A percentile compares a stretch with the other conserved stretches of the same genome.
Evolutionary conservation across 2,113 vertebrate genomes (phyloP).

Genomic region (Cynopterus brachyotis): DNA sequence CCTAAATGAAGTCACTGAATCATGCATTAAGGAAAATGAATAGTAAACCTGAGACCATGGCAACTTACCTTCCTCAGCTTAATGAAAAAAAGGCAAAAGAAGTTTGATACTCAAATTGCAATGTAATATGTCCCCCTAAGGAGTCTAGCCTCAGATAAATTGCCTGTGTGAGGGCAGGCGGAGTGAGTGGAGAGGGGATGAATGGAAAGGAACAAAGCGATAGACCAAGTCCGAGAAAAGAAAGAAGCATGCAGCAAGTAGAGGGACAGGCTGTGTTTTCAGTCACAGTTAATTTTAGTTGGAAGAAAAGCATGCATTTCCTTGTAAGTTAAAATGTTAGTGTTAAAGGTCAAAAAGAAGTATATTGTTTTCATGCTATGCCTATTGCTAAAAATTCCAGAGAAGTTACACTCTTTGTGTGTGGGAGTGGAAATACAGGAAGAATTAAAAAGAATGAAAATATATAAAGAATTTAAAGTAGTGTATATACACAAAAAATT

Average conservation of each 20-base stretch:
- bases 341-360: not conserved
- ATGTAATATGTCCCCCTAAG: not conserved
- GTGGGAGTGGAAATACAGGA: not conserved
- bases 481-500: not conserved
- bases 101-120: not conserved
- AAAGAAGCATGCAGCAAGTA: not conserved
- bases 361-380: not conserved
- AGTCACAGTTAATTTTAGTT: not conserved
- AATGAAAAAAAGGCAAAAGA: conserved; percentile 35
- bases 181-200: too few relatives aligned
- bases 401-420: not conserved
- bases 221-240: not conserved
- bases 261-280: not conserved
- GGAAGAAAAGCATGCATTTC: not conserved
- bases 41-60: not conserved
- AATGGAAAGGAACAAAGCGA: not conserved
- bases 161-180: fast-evolving
- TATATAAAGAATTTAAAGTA: not conserved
- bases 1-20: not conserved
- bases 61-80: conserved; percentile 15
- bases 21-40: conserved; percentile 27
- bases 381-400: not conserved
- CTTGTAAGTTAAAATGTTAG: conserved; percentile 12
- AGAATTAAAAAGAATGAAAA: not conserved
- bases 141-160: not conserved